Evolutionary conservation across 2,797 vertebrate species (phyloP).

Genomic region (Pelodytes ibericus): DNA sequence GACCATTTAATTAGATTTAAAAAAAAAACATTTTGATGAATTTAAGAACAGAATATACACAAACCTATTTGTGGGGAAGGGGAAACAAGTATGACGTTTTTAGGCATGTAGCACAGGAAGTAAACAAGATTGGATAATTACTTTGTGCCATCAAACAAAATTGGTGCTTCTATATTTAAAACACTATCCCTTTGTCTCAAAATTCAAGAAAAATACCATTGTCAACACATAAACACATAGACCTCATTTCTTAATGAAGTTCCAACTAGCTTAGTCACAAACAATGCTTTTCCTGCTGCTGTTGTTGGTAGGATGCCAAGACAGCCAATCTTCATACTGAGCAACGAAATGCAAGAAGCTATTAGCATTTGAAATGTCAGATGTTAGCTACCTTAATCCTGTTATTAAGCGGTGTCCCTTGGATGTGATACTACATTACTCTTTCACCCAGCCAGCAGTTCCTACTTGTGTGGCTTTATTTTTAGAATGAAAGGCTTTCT

Average conservation of each 20-base stretch:
- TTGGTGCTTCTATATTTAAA: background rate
- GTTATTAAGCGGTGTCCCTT: constrained; percentile 7
- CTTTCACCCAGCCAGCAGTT: constrained; percentile 8
- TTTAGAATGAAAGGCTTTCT: constrained; percentile 35
- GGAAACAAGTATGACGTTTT: too few relatives aligned
- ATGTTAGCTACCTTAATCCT: background rate
- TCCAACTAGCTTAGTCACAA: background rate
- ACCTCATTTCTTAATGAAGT: background rate
- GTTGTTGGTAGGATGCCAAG: background rate
- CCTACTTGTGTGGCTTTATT: background rate
- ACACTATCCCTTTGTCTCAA: background rate
- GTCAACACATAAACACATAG: too few relatives aligned
- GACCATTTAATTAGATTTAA: too few relatives aligned
- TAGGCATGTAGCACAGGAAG: too few relatives aligned
- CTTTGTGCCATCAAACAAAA: too few relatives aligned
- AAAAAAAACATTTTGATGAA: too few relatives aligned
- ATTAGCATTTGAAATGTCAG: constrained; percentile 16
- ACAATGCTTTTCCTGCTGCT: background rate
- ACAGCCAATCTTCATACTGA: background rate
- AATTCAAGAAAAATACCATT: background rate
- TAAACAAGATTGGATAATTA: too few relatives aligned
- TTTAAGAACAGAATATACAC: too few relatives aligned
- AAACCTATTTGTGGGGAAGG: too few relatives aligned
- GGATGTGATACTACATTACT: constrained; percentile 4
- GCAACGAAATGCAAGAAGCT: background rate